Evolutionary conservation across 2,113 vertebrate genomes (phyloP).

Genomic region (Edolisoma coerulescens): DNA sequence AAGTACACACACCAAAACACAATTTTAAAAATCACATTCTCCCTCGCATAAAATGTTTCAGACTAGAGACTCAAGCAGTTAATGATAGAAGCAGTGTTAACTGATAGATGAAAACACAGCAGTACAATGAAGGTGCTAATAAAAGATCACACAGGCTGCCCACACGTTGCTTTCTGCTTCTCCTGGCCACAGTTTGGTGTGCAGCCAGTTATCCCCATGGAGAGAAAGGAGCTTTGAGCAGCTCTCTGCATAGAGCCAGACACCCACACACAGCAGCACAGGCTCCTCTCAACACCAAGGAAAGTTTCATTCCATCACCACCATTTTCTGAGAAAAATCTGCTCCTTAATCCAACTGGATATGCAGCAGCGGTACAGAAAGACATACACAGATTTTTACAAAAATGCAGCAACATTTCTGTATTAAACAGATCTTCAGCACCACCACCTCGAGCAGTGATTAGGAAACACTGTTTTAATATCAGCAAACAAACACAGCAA

Average conservation of each 20-base stretch:
- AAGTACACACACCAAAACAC: conserved; percentile 26
- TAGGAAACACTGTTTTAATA: not conserved
- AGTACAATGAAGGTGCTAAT: conserved; percentile 65
- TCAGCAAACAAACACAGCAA: not conserved
- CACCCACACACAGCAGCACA: conserved; percentile 71
- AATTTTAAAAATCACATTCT: conserved; percentile 7
- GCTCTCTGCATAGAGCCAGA: conserved; percentile 67
- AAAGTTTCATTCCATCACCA: conserved; percentile 68
- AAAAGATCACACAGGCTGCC: conserved; percentile 71
- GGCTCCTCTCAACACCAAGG: conserved; percentile 63
- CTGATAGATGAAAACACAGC: not conserved
- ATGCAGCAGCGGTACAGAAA: conserved; percentile 6
- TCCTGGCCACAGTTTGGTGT: conserved; percentile 60
- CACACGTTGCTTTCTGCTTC: conserved; percentile 68
- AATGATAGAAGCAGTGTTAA: conserved; percentile 26
- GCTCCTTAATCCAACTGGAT: conserved; percentile 63
- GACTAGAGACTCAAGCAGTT: conserved; percentile 9
- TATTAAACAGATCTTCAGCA: not conserved
- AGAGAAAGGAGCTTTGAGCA: conserved; percentile 68
- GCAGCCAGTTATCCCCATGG: conserved; percentile 66
- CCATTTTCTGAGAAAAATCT: conserved; percentile 76
- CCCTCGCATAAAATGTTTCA: not conserved
- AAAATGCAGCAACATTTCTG: not conserved
- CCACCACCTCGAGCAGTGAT: not conserved
- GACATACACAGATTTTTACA: not conserved